These are phyloP conservation scores for Platysteira castanea DNA, from an alignment of 2,113 vertebrate genomes.

Conservation along the genomic window DNA sequence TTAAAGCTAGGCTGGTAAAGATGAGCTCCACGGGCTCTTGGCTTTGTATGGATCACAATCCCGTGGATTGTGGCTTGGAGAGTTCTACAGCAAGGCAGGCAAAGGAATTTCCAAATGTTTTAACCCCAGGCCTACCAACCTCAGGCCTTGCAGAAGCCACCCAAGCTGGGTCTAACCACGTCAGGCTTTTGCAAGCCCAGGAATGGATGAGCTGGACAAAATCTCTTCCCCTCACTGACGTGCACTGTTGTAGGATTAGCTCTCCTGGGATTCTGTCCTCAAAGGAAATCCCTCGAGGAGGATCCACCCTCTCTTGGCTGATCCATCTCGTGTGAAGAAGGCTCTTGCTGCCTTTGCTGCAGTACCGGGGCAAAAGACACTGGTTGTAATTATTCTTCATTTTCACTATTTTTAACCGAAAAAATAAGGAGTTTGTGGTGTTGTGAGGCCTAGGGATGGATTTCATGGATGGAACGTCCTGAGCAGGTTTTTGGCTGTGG, in stretches of 20 bases:
- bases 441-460: neutral
- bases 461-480: neutral
- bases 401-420: neutral
- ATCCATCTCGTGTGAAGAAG: accelerated
- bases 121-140: neutral
- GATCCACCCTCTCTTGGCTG: neutral
- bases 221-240: neutral
- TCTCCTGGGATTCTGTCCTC: neutral
- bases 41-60: neutral
- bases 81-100: neutral
- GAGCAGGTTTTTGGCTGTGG: neutral
- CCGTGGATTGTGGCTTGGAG: neutral
- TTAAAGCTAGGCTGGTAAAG: neutral
- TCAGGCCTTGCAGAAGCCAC: neutral
- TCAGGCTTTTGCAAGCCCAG: neutral
- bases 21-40: neutral
- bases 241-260: neutral
- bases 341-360: neutral
- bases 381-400: neutral
- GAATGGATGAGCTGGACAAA: neutral
- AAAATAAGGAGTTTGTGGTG: neutral
- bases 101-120: neutral
- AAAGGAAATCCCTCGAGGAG: neutral
- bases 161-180: neutral
- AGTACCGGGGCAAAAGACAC: neutral